Percentiles rank a stretch among this genome's conserved stretches.
Conservation (phyloP, 2,888 invertebrate genomes). For the Pseudoips prasinana region DNA sequence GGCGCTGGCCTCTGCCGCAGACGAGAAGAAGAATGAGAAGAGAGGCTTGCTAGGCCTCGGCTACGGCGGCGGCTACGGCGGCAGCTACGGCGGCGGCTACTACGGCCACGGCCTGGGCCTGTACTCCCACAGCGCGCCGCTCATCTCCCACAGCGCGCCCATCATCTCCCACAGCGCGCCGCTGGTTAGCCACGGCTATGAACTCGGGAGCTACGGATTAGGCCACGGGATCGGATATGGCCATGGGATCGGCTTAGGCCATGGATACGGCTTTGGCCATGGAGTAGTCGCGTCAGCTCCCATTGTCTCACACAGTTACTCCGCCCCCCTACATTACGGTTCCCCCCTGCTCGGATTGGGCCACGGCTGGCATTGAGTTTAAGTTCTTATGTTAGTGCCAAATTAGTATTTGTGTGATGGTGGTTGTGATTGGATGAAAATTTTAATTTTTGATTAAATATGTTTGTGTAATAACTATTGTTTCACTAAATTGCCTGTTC, state of each 20-base stretch:
- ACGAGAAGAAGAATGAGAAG: constrained; percentile 74
- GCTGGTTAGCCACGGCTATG: constrained; percentile 34
- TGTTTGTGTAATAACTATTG: no score
- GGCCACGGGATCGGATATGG: constrained; percentile 17
- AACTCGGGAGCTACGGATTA: constrained; percentile 18
- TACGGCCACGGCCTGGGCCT: constrained; percentile 50
- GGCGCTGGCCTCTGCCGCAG: constrained; percentile 56
- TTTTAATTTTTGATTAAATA: no score
- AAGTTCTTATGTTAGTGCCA: constrained; percentile 44
- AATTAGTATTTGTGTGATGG: constrained; percentile 38
- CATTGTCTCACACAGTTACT: constrained; percentile 33
- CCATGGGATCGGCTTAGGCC: constrained; percentile 21
- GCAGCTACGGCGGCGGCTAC: constrained; percentile 36
- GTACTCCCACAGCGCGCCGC: constrained; percentile 41
- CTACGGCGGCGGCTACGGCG: constrained; percentile 42
- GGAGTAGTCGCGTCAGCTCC: constrained; percentile 35
- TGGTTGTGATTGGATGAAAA: constrained; percentile 7
- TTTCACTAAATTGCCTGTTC: no score
- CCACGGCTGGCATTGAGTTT: constrained; percentile 56
- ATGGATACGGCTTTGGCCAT: constrained; percentile 38
- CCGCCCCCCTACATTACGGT: constrained; percentile 30
- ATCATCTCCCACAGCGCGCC: constrained; percentile 23
- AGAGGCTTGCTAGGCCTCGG: constrained; percentile 73
- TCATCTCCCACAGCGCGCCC: constrained; percentile 31
- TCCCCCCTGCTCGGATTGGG: constrained; percentile 47